Conservation (phyloP, 2,113 vertebrate species). For the Odontophorus gujanensis region DNA sequence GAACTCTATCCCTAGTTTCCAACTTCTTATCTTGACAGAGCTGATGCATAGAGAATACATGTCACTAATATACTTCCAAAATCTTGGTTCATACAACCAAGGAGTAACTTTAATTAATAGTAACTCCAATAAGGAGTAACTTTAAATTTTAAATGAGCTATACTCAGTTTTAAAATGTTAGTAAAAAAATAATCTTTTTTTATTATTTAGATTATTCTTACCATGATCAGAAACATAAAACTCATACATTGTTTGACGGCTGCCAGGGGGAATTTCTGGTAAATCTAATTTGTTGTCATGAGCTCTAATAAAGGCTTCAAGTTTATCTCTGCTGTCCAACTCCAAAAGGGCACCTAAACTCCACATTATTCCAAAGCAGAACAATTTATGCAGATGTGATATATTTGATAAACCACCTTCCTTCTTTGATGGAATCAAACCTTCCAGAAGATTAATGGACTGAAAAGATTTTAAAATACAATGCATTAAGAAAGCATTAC, state of each 20-base stretch:
- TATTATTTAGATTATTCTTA: conserved; percentile 49
- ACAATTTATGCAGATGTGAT: conserved; percentile 76
- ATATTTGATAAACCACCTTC: conserved; percentile 59
- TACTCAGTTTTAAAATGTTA: not conserved
- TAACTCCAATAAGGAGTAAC: not conserved
- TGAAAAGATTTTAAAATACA: conserved; percentile 61
- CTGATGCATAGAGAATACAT: not conserved
- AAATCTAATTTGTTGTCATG: conserved; percentile 74
- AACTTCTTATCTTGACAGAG: not conserved
- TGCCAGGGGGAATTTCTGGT: conserved; percentile 65
- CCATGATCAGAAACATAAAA: conserved; percentile 76
- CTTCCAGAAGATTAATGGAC: conserved; percentile 82
- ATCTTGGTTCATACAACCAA: not conserved
- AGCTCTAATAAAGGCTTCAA: conserved; percentile 76
- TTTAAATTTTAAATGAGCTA: not conserved
- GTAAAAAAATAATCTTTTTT: not conserved
- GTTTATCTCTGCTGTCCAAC: conserved; percentile 76
- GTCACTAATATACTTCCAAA: not conserved
- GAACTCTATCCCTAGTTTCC: not conserved
- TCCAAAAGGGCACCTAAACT: conserved; percentile 83
- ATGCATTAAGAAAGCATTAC: not conserved
- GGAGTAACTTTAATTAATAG: no score
- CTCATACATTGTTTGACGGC: conserved; percentile 78
- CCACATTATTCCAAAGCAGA: conserved; percentile 82
- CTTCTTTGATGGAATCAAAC: conserved; percentile 80